Evolutionary conservation across 2,888 invertebrate species (phyloP), one percentile per base, ranked within the genome.

Genomic region (Andricus curvator): DNA sequence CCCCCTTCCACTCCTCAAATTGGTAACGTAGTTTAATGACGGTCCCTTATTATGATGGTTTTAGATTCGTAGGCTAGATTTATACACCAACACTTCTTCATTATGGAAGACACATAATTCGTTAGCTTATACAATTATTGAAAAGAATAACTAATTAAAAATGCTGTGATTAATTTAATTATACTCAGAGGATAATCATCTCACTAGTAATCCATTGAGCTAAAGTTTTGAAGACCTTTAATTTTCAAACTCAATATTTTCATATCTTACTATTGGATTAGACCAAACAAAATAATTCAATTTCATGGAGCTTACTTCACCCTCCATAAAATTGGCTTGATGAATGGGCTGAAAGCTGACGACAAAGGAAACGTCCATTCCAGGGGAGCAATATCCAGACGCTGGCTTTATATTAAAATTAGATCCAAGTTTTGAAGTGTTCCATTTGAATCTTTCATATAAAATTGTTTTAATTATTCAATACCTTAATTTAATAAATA

Each of bases 321-420:
- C 88, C 85, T 91, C 88, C 48, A 91, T 83, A 51, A 88, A 85
- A 80, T 88, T 90, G 84, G 94, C 93, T 67, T 94, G 90, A 51
- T 92, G 90, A 29, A 87, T 88, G 4, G 96, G 96, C 87, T 94
- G 94, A 89, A 95, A 96, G 37, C 93, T 94, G 56, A 96, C 94
- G 37, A 94, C 94, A 87, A 96, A 96, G 2, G 94, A 94, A 1
- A 96, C 94, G 84, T 95, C 94, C 84, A 94, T 94, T 51, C 94
- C 95, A 0, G 96, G 94, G 5, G 95, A 94, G 82, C 95, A 94
- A 85, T 94, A 95, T 6, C 96, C 96, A 79, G 94, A 93, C 85
- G 93, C 91, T 0, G 96, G 96, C 1, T 91, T 90, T 84, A 96
- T 95, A 9, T 92, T 93, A 88, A 96, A 96, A 85, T 95, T 94